Base-by-base conservation (phyloP, 2,888 invertebrate genomes). In the Drosophila mulleri region DNA sequence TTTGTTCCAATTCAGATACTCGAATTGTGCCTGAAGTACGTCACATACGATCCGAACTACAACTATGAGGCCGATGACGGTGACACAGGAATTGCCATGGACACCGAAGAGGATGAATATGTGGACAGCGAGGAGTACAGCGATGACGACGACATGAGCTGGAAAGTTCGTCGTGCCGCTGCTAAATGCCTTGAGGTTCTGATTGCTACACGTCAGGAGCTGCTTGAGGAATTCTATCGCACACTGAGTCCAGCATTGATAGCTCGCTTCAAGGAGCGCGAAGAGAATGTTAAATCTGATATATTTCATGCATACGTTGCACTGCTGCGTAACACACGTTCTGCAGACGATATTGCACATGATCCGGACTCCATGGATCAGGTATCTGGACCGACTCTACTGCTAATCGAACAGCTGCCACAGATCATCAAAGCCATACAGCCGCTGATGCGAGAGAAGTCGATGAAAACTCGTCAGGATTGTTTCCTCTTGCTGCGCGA, bases 101-200 rank as follows among this genome's bases (percentile, higher is more conserved):
- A 94, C 76, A 96, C 96, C 32, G 96, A 96, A 82, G 96, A 96
- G 70, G 96, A 95, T 35, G 96, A 95, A 72, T 95, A 95, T 57
- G 96, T 96, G 52, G 97, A 97, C 32, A 97, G 98, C 80, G 98
- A 98, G 90, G 99, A 99, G 90, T 99, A 99, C 92, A 98, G 98
- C 53, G 99, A 99, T 93, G 99, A 99, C 92, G 99, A 99, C 92
- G 99, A 99, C 92, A 98, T 99, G 97, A 98, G 98, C 71, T 99
- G 99, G 99, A 99, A 99, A 94, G 97, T 97, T 12, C 94, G 99
- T 42, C 95, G 99, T 47, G 97, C 99, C 0, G 98, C 99, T 7
- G 99, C 99, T 0, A 99, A 99, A 93, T 99, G 99, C 91, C 94
- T 99, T 20, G 98, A 99, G 93, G 98, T 99, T 0, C 96, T 99